Evolutionary conservation across 2,888 invertebrate species (phyloP).

Genomic region (Polylopha cassiicola): DNA sequence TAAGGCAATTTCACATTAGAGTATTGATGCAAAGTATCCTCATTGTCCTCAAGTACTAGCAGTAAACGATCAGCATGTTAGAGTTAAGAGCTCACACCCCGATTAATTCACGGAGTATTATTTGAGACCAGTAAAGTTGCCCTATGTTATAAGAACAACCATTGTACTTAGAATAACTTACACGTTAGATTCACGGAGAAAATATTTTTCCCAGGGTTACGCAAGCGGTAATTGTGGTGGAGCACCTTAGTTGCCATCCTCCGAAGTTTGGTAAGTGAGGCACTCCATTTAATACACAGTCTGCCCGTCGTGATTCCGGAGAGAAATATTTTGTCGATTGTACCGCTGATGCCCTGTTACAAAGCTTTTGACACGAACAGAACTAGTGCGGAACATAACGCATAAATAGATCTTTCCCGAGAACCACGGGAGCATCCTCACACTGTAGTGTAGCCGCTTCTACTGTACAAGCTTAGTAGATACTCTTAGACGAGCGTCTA

Average conservation of each 20-base stretch:
- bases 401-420: constrained; percentile 76
- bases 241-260: constrained; percentile 77
- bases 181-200: constrained; percentile 78
- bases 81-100: constrained; percentile 59
- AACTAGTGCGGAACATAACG: constrained; percentile 70
- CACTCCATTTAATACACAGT: constrained; percentile 75
- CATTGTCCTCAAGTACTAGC: constrained; percentile 51
- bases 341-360: constrained; percentile 69
- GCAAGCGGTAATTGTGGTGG: constrained; percentile 78
- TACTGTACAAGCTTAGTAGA: constrained; percentile 57
- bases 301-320: constrained; percentile 76
- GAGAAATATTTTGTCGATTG: constrained; percentile 77
- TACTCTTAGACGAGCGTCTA: constrained; percentile 50
- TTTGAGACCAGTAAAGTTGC: constrained; percentile 40
- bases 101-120: constrained; percentile 53
- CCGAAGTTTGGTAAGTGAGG: constrained; percentile 78
- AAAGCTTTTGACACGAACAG: constrained; percentile 62
- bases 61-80: constrained; percentile 59
- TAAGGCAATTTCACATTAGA: constrained; percentile 44
- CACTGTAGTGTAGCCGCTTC: constrained; percentile 71
- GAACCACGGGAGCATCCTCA: constrained; percentile 71
- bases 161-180: constrained; percentile 70
- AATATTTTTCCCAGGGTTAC: constrained; percentile 78
- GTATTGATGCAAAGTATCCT: constrained; percentile 37
- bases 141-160: constrained; percentile 60